A percentile compares a stretch with the other conserved stretches of the same genome.
These are phyloP conservation scores for Ormyrus pomaceus DNA, from an alignment of 2,888 invertebrate genomes.

Conservation along the genomic window DNA sequence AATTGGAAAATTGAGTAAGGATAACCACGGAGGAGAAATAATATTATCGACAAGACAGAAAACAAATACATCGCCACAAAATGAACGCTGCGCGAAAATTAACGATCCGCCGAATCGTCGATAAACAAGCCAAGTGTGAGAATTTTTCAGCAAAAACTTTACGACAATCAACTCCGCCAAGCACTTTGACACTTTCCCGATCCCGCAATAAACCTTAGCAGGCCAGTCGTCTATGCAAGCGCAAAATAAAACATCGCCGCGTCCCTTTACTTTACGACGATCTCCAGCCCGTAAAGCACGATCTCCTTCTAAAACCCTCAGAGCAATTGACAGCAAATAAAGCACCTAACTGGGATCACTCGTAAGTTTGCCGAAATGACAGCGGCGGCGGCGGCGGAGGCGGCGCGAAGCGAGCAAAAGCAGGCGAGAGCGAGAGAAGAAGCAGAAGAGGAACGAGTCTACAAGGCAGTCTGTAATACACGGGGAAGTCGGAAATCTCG, in stretches of 20 bases:
- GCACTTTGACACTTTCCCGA: slow-evolving; percentile 22
- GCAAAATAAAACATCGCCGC: slow-evolving; percentile 5
- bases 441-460: not conserved
- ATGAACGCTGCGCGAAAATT: no score
- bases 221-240: not conserved
- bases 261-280: slow-evolving; percentile 22
- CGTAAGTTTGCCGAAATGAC: slow-evolving; percentile 50
- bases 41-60: no score
- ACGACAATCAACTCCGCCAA: not conserved
- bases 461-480: not conserved
- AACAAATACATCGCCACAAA: no score
- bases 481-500: slow-evolving; percentile 9
- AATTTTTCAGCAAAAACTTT: no score
- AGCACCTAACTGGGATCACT: slow-evolving; percentile 8
- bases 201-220: slow-evolving; percentile 7
- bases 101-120: no score
- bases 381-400: not conserved
- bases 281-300: slow-evolving; percentile 17
- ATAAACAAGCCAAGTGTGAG: no score
- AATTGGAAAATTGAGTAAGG: no score
- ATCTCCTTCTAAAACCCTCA: no score
- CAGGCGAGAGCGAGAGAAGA: not conserved
- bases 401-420: not conserved
- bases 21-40: no score
- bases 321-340: not conserved